A percentile compares a stretch with the other conserved stretches of the same genome.
Conservation (phyloP, 2,113 vertebrate genomes). For the Serranochromis macrocephalus region DNA sequence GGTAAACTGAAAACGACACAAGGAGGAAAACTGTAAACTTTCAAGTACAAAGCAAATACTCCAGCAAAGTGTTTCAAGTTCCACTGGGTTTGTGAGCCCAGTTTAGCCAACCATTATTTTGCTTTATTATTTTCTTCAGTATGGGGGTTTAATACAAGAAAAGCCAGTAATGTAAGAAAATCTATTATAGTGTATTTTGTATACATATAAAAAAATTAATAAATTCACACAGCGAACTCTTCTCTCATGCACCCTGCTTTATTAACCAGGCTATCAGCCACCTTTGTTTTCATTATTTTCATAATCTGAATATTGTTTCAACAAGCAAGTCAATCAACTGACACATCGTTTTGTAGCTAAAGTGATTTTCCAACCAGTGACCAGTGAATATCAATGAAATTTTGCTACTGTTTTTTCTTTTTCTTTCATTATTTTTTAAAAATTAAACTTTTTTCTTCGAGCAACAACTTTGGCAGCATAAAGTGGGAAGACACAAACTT, state of each 20-base stretch:
- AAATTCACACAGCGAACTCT: not conserved
- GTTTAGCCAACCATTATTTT: not conserved
- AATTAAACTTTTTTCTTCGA: not conserved
- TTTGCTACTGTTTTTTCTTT: not conserved
- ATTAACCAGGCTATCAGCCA: not conserved
- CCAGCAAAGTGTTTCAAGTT: not conserved
- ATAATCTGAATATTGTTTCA: not conserved
- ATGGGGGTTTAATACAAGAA: not conserved
- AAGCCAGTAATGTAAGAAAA: not conserved
- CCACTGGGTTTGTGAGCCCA: not conserved
- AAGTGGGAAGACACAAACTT: not conserved
- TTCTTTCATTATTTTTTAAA: fast-evolving
- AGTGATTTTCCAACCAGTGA: not conserved
- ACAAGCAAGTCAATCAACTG: not conserved
- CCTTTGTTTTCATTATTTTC: not conserved
- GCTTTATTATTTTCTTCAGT: not conserved
- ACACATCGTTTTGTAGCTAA: not conserved
- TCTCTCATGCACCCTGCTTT: not conserved
- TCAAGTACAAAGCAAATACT: not conserved
- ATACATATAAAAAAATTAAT: not conserved
- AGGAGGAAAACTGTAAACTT: not conserved
- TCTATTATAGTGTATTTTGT: not conserved
- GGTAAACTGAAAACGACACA: not conserved
- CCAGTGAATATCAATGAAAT: not conserved
- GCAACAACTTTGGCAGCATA: not conserved